Evolutionary conservation across 2,113 vertebrate species (phyloP), one percentile per base, ranked within the genome.

Genomic region (Neodon shergylaensis): DNA sequence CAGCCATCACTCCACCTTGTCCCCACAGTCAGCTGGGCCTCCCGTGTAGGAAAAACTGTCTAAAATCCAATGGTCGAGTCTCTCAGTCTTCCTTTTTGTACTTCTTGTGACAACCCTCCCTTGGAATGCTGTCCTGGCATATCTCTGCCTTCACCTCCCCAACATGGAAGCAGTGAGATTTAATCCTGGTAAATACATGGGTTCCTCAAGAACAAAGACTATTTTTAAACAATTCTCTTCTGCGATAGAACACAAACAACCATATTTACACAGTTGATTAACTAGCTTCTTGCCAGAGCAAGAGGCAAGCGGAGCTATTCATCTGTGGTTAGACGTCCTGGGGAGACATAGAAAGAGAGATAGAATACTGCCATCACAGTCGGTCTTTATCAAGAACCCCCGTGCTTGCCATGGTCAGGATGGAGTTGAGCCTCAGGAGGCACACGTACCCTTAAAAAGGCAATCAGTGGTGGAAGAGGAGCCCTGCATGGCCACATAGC

Each of bases 381-480:
- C 24, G 26, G 31, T 31, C 39, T 82, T 94, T 58, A 68, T 89
- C 16, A 33, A 49, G 31, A 42, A 14, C 2, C 2, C 86, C 4
- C 0, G 1, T 12, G 87, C 54, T 73, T n/a, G 19, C 31, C 0
- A 26, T 33, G 21, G 14, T 28, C 0, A 0, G 21, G 31, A 92
- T 8, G 31, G 58, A 52, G 61, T n/a, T 1, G 11, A 47, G 4
- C 17, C n/a, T 82, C 61, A 66, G 77, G 47, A 92, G 7, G 42
- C 83, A 70, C 36, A 17, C 28, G 49, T 77, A 49, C n/a, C 85
- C 54, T 81, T 22, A 12, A n/a, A 28, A 65, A 0, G 3, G 87
- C 14, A 19, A 26, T 52, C 31, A 3, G 10, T 21, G 14, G 33
- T 77, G 52, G 61, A 66, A 72, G 91, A 83, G 33, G 33, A 13